Evolutionary conservation across 2,113 vertebrate genomes (phyloP).

Genomic region (Psilopsiagon aurifrons): DNA sequence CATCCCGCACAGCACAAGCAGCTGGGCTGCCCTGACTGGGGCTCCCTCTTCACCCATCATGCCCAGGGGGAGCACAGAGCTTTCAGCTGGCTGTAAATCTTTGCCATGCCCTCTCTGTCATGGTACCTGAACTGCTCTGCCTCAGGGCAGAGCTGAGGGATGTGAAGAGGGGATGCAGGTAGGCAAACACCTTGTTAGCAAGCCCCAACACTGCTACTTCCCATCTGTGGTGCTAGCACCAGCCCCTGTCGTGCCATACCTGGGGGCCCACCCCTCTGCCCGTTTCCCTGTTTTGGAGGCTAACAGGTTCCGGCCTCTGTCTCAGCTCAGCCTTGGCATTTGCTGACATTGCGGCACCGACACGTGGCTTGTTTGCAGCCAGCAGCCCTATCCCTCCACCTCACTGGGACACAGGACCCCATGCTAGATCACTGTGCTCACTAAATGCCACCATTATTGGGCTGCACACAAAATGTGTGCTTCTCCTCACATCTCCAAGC

Average conservation of each 20-base stretch:
- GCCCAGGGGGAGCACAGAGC: background rate
- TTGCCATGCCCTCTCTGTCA: rapidly evolving
- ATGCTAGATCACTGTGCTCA: background rate
- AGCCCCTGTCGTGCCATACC: background rate
- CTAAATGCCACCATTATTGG: background rate
- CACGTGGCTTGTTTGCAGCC: rapidly evolving
- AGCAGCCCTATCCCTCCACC: background rate
- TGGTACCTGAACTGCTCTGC: background rate
- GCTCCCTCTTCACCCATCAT: background rate
- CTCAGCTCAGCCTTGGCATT: background rate
- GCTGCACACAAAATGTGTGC: background rate
- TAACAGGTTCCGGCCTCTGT: background rate
- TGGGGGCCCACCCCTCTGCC: background rate
- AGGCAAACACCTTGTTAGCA: background rate
- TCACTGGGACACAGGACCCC: background rate
- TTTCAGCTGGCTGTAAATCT: background rate
- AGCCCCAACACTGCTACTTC: background rate
- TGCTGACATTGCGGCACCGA: background rate
- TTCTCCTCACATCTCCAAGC: background rate
- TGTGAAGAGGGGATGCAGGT: rapidly evolving
- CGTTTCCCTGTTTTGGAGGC: rapidly evolving
- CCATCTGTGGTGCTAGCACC: background rate
- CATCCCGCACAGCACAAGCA: rapidly evolving
- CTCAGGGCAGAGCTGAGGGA: background rate
- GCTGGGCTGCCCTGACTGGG: background rate